Evolutionary conservation across 2,797 vertebrate species (phyloP), one percentile per base, ranked within the genome.

Genomic region (Neosilurus mollespiculum): DNA sequence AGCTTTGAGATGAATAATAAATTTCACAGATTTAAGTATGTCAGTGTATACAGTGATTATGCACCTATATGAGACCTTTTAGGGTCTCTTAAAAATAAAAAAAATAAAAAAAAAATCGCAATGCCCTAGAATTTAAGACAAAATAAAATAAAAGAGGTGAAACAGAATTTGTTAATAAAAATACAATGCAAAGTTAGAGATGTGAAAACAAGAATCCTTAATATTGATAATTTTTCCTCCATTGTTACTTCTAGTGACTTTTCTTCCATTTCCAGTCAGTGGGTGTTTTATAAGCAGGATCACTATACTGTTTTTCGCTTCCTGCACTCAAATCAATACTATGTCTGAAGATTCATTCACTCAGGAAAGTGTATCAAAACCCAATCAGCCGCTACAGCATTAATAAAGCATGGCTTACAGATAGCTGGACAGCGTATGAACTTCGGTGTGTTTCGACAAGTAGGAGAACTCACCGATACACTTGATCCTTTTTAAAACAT

Each of bases 1-100:
- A 72, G 34, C 24, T 30, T 14, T 81, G 85, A 88, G 85, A 88
- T 85, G 81, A 69, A 53, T 59, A 83, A 77, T 62, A 6, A 22
- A 75, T 58, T 80, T 37, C 83, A 75, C 43, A 59, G 69, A 80
- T 54, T 72, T 59, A 64, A 53, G 26, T 54, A 66, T 18, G 51
- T 20, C 81, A 80, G 75, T 14, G 70, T 81, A 62, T 81, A 81
- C 80, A 78, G 84, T 85, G 65, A 85, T 78, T 78, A 66, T 34
- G 82, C 65, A 86, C 80, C 65, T 73, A 73, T 61, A 62, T 11
- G 10, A 54, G 71, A 82, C 9, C 69, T 15, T 43, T 43, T 8
- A 5, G 4, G 43, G 43, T 43, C 43, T 43, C 43, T 4, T 5
- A 1, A 43, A 43, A 43, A 43, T 1, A 43, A 43, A 43, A 43